phyloP scores from a whole-genome alignment of 2,888 invertebrate species.

The Drepana falcataria region DNA sequence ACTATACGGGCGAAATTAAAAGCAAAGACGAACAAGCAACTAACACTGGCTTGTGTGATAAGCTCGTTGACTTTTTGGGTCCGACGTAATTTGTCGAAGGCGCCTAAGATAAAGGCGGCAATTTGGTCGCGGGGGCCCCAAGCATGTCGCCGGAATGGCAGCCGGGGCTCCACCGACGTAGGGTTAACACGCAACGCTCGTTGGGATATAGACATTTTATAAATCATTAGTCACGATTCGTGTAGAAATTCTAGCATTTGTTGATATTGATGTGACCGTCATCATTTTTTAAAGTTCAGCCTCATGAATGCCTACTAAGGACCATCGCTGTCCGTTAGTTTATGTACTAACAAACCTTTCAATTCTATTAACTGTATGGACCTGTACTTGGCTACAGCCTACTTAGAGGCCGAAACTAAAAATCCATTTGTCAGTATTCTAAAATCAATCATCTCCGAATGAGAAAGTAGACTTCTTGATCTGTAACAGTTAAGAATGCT shows the following conservation, averaged over 20 bases:
- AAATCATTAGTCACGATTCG: background rate
- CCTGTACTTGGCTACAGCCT: no score
- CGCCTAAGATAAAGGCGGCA: conserved; percentile 72
- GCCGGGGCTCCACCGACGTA: conserved; percentile 26
- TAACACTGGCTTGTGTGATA: conserved; percentile 67
- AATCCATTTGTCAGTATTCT: no score
- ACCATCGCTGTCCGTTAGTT: no score
- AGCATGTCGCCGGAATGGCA: conserved; percentile 61
- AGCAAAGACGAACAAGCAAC: conserved; percentile 69
- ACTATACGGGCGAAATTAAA: conserved; percentile 71
- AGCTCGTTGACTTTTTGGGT: conserved; percentile 63
- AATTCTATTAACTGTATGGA: no score
- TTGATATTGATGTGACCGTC: background rate
- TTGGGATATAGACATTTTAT: conserved; percentile 1
- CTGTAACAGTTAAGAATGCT: no score
- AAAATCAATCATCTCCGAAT: no score
- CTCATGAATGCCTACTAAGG: no score
- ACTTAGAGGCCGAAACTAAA: no score
- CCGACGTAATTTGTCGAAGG: conserved; percentile 76
- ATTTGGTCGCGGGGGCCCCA: conserved; percentile 45
- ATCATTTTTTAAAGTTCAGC: no score
- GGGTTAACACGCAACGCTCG: conserved; percentile 37
- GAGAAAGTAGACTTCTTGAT: no score
- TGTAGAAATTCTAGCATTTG: no score
- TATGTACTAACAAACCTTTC: no score